Evolutionary conservation across 2,888 invertebrate species (phyloP).

Genomic region (Alviniconcha strummeri): DNA sequence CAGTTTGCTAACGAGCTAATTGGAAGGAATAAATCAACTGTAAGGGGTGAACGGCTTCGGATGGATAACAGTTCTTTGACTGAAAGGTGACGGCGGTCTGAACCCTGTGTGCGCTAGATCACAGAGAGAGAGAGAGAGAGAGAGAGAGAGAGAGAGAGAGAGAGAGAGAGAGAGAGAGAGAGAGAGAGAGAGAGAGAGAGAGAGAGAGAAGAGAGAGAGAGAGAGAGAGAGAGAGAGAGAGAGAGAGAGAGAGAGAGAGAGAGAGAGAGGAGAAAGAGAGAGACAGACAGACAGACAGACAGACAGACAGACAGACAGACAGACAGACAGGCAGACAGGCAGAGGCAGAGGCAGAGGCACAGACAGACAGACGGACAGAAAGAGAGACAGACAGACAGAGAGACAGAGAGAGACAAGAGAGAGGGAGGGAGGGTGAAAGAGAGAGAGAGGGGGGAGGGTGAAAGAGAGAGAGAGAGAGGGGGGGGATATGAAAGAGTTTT

Average conservation of each 20-base stretch:
- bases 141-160: constrained; percentile 30
- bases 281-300: background rate
- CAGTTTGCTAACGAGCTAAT: too few species aligned
- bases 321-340: constrained; percentile 3
- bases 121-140: constrained; percentile 13
- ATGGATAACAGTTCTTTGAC: too few species aligned
- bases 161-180: constrained; percentile 26
- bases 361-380: background rate
- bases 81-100: too few species aligned
- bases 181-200: constrained; percentile 22
- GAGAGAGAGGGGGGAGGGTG: too few species aligned
- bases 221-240: background rate
- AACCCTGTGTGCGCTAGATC: too few species aligned
- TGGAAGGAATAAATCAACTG: too few species aligned
- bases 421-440: too few species aligned
- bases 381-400: constrained; percentile 2
- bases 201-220: constrained; percentile 1
- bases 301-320: background rate
- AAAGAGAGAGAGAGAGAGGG: too few species aligned
- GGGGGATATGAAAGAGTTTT: too few species aligned
- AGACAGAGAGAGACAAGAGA: background rate
- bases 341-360: background rate
- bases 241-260: constrained; percentile 3
- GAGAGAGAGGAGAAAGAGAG: constrained; percentile 11
- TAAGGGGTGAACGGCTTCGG: too few species aligned